Percentiles rank a stretch among this genome's conserved stretches.
phyloP scores from a whole-genome alignment of 1,140 invertebrate species.

The Steinernema feltiae region DNA sequence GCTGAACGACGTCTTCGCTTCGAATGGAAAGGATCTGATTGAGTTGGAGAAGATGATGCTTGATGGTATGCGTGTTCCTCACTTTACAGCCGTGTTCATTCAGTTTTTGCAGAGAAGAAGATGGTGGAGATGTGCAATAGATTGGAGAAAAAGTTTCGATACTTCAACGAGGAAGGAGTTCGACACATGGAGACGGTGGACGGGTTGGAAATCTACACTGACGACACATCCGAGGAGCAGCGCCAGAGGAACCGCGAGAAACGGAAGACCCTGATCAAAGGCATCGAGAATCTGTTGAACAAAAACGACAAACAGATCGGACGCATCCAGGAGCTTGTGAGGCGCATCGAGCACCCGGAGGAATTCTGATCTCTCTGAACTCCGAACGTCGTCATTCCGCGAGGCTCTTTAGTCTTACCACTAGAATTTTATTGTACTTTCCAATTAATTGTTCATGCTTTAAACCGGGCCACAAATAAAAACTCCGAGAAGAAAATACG shows the following conservation, averaged over 20 bases:
- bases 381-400: too few relatives aligned
- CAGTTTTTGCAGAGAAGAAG: slow-evolving; percentile 21
- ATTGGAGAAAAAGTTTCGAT: slow-evolving; percentile 21
- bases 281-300: slow-evolving; percentile 28
- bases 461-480: too few relatives aligned
- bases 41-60: slow-evolving; percentile 33
- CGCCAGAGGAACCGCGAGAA: slow-evolving; percentile 29
- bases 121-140: slow-evolving; percentile 28
- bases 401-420: too few relatives aligned
- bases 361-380: not conserved
- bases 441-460: too few relatives aligned
- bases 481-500: not conserved
- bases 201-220: slow-evolving; percentile 27
- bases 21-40: slow-evolving; percentile 16
- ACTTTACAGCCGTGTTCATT: not conserved
- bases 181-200: slow-evolving; percentile 32
- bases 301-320: slow-evolving; percentile 24
- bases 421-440: not conserved
- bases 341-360: not conserved
- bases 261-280: slow-evolving; percentile 26
- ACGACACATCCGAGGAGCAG: slow-evolving; percentile 25
- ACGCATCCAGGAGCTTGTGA: slow-evolving; percentile 17
- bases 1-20: slow-evolving; percentile 22
- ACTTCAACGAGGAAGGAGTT: slow-evolving; percentile 23
- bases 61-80: slow-evolving; percentile 22